Evolutionary conservation across 2,888 invertebrate genomes (phyloP).

Genomic region (Acanthosepion esculentum): DNA sequence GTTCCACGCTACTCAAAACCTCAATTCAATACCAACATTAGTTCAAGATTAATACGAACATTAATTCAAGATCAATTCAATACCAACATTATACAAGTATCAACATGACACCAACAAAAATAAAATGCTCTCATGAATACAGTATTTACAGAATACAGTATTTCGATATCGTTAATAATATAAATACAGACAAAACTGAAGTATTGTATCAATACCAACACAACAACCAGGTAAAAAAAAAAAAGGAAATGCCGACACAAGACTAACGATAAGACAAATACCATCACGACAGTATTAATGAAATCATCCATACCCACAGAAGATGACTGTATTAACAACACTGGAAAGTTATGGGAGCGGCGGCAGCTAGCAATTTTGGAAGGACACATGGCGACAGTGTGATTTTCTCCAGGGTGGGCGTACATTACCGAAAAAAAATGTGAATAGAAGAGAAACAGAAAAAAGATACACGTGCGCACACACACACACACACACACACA

Average conservation of each 20-base stretch:
- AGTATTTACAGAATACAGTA: too few species aligned
- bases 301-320: not conserved
- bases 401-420: slow-evolving; percentile 33
- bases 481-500: not conserved
- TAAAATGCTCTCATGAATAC: too few species aligned
- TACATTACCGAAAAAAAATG: not conserved
- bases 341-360: not conserved
- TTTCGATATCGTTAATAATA: too few species aligned
- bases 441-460: not conserved
- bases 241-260: not conserved
- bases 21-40: too few species aligned
- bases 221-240: not conserved
- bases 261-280: not conserved
- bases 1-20: too few species aligned
- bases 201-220: not conserved
- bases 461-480: not conserved
- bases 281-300: not conserved
- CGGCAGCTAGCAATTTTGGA: not conserved
- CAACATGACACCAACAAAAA: too few species aligned
- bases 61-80: too few species aligned
- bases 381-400: not conserved
- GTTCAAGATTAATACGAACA: too few species aligned
- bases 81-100: too few species aligned
- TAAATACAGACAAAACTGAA: not conserved
- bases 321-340: not conserved